phyloP scores from a whole-genome alignment of 2,888 invertebrate species.

The Euzetes globulus region DNA sequence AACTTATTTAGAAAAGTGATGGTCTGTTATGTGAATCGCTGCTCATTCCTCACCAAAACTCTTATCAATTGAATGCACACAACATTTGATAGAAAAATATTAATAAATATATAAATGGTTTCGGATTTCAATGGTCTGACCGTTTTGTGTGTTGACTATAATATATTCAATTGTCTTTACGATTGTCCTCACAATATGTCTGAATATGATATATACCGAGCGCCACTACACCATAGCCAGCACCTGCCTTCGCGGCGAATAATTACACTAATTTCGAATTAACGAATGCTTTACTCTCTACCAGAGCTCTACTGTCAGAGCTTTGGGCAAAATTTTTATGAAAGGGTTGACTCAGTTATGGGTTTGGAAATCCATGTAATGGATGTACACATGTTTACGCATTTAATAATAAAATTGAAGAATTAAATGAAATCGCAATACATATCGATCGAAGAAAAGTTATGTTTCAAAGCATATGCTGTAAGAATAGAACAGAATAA shows the following conservation, averaged over 20 bases:
- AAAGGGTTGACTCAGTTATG: conserved; percentile 15
- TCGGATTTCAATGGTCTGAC: not conserved
- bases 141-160: not conserved
- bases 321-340: conserved; percentile 4
- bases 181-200: not conserved
- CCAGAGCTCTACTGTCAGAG: not conserved
- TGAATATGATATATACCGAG: not conserved
- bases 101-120: not conserved
- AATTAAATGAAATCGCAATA: conserved; percentile 1
- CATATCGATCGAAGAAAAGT: conserved; percentile 1
- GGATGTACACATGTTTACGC: conserved; percentile 22
- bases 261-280: conserved; percentile 27
- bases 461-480: not conserved
- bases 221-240: not conserved
- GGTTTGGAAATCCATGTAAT: not conserved
- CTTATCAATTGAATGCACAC: conserved; percentile 30
- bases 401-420: conserved; percentile 22
- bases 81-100: conserved; percentile 13
- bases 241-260: conserved; percentile 17
- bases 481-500: not conserved
- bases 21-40: conserved; percentile 15
- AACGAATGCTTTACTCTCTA: conserved; percentile 21
- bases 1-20: conserved; percentile 16
- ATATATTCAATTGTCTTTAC: conserved; percentile 19
- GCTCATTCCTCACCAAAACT: conserved; percentile 18